Conservation (phyloP, 53 echinoderm and acorn worm species). For the Henricia sp. region DNA sequence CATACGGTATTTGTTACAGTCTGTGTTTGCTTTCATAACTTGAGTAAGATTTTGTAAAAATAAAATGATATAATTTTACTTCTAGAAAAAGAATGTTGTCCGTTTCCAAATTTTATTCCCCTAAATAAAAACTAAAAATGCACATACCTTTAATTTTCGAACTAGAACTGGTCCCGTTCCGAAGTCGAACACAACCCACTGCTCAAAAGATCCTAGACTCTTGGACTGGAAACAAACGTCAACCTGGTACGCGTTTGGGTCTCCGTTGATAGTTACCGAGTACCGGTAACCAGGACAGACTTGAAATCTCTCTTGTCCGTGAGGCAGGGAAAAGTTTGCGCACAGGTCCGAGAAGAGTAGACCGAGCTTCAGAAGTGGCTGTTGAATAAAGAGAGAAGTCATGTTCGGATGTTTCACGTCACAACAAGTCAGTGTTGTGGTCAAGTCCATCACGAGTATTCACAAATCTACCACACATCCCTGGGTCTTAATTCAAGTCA, state of each 20-base stretch:
- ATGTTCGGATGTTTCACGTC: background rate
- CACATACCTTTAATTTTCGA: constrained; percentile 47
- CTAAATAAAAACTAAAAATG: background rate
- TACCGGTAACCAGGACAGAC: constrained; percentile 70
- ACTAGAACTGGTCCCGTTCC: constrained; percentile 63
- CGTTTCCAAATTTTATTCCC: background rate
- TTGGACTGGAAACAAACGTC: constrained; percentile 66
- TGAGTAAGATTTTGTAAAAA: background rate
- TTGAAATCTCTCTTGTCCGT: constrained; percentile 63
- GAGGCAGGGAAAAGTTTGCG: constrained; percentile 70
- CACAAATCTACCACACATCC: too few relatives aligned
- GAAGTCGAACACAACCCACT: constrained; percentile 95
- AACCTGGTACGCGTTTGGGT: constrained; percentile 33
- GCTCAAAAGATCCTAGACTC: constrained; percentile 76
- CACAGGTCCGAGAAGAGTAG: constrained; percentile 81
- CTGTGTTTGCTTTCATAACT: background rate
- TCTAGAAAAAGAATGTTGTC: background rate
- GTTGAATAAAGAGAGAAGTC: background rate
- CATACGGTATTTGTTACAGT: too few relatives aligned
- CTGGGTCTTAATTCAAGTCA: too few relatives aligned
- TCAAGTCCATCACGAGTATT: too few relatives aligned
- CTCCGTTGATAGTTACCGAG: too few relatives aligned
- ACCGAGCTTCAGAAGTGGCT: constrained; percentile 79
- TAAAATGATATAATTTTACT: too few relatives aligned
- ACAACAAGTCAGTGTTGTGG: too few relatives aligned